Base-by-base conservation (phyloP, 2,113 vertebrate species). In the Lasiurus borealis region DNA sequence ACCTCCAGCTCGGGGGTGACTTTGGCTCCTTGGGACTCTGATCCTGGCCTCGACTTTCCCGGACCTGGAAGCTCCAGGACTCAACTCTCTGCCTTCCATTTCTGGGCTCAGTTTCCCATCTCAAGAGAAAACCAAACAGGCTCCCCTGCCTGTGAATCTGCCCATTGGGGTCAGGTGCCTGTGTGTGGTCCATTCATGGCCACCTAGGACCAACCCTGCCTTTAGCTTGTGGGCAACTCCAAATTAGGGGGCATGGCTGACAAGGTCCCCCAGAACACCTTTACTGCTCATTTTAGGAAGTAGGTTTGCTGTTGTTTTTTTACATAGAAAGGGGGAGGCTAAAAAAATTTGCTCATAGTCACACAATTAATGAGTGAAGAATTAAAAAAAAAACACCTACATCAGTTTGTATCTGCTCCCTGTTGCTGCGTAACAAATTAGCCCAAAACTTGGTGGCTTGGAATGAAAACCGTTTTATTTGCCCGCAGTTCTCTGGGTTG, bases 1-100 rank as follows among this genome's bases (percentile, higher is more conserved):
- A 21, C 31, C 62, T 66, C 52, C n/a, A 8, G 21, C 3, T 36
- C 19, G 0, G 0, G 1, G 18, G 14, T 18, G 64, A 9, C 48
- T 31, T 10, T 12, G n/a, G n/a, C 14, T 72, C 36, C 36, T 3
- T 6, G 48, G 3, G 6, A 15, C 44, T 62, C 72, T 8, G 34
- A 21, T 11, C 68, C 29, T 23, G 31, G n/a, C 69, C n/a, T 80
- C 1, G 1, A n/a, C 23, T 8, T 31, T 31, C 36, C 10, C 2
- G 4, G 40, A 31, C 13, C 31, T n/a, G 27, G 27, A 57, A 44
- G 12, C 50, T 84, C 40, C 29, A 29, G 54, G 3, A 36, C 25
- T 73, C 36, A 25, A 19, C 71, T 19, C 52, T n/a, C 59, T 59
- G 46, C 12, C 36, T 34, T 52, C 34, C 6, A 6, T 18, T 57